Evolutionary conservation across 2,797 vertebrate genomes (phyloP), one percentile per base, ranked within the genome.

Genomic region (Pseudochirops cupreus): DNA sequence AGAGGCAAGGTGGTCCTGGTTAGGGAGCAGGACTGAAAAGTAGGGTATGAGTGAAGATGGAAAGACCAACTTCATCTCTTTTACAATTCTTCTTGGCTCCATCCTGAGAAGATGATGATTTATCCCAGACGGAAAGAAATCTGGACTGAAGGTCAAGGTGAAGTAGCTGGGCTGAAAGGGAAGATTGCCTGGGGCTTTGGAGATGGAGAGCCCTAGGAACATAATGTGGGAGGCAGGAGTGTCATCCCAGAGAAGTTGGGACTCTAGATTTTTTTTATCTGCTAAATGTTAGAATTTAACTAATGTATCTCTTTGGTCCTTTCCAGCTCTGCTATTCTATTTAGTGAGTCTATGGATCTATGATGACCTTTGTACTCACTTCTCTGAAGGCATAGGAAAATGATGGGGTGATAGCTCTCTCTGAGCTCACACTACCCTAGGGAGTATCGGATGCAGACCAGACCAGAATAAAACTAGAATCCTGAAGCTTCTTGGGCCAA

Each of bases 371-470:
- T 46, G 39, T 26, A 87, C 24, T 3, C 39, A 46, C 39, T 82
- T 82, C 24, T 50, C 39, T 87, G 39, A 87, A 82, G n/a, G 74
- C 74, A 82, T 10, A 87, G 24, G 39, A 26, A 9, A 54, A 87
- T 46, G 2, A 46, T 24, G 39, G 67, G 24, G n/a, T 46, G 74
- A 87, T 46, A 87, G 39, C 24, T 46, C 39, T 87, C 16, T 39
- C 33, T 39, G 74, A 24, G 74, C 24, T 87, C 39, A 50, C 90
- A 39, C 62, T 58, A 39, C 82, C 50, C 26, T 74, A 29, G 87
- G 92, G 90, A 46, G 62, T 89, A 74, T 92, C 95, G 94, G 95
- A 92, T 89, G 87, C 90, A 57, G 74, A 67, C 31, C 87, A 94
- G 56, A 90, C 33, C 92, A 55, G 39, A 0, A 5, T 87, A 91